Conservation (phyloP, 2,797 vertebrate genomes). For the Pangasius mekongensis region DNA sequence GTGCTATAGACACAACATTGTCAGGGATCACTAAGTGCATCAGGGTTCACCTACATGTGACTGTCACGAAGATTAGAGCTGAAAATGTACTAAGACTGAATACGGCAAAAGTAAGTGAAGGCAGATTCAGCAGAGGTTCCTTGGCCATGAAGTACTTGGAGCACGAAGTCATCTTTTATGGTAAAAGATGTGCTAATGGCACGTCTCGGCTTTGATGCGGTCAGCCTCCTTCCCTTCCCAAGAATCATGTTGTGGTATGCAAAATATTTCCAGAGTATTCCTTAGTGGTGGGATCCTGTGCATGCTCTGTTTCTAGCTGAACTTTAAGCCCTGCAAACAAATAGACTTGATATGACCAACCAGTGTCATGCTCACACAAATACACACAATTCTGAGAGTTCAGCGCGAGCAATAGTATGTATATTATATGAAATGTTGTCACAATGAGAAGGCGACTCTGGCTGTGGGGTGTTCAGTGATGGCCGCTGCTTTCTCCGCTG, state of each 20-base stretch:
- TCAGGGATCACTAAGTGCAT: background rate
- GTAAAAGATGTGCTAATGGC: background rate
- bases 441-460: background rate
- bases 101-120: background rate
- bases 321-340: conserved; percentile 1
- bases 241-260: background rate
- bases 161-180: background rate
- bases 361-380: background rate
- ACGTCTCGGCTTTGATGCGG: background rate
- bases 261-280: conserved; percentile 15
- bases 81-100: background rate
- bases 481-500: background rate
- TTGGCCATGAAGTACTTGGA: background rate
- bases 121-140: background rate
- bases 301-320: background rate
- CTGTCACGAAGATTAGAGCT: background rate
- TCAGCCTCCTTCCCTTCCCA: background rate
- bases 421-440: background rate
- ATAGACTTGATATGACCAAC: background rate
- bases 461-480: background rate
- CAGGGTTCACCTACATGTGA: background rate
- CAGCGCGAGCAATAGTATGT: background rate
- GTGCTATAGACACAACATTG: too few relatives aligned
- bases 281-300: background rate
- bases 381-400: background rate